phyloP scores from a whole-genome alignment of 2,113 vertebrate genomes.

The Delphinapterus leucas region DNA sequence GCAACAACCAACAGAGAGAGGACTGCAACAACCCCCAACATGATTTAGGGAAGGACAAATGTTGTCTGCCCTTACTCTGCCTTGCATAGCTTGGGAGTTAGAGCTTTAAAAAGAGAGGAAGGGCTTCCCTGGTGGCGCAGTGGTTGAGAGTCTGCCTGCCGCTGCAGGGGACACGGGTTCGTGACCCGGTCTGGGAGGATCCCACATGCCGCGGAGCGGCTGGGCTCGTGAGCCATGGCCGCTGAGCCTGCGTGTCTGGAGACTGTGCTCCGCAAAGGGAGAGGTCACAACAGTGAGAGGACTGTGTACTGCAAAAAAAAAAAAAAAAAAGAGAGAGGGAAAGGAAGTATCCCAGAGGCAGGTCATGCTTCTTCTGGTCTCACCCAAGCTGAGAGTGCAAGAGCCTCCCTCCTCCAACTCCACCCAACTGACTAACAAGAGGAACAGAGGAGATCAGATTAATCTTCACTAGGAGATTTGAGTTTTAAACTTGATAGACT shows the following conservation, averaged over 20 bases:
- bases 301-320: rapidly evolving
- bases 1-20: not conserved
- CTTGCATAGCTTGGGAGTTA: not conserved
- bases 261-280: too few relatives aligned
- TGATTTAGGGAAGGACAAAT: not conserved
- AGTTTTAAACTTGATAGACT: not conserved
- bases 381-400: not conserved
- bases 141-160: too few relatives aligned
- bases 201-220: too few relatives aligned
- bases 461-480: not conserved
- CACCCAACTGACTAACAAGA: not conserved
- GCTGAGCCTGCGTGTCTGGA: too few relatives aligned
- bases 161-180: too few relatives aligned
- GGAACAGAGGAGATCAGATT: not conserved
- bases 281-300: too few relatives aligned
- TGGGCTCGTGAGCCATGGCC: too few relatives aligned
- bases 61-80: too few relatives aligned
- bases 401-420: not conserved
- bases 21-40: not conserved
- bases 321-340: not conserved
- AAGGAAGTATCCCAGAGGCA: not conserved
- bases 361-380: not conserved
- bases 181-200: rapidly evolving
- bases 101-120: not conserved
- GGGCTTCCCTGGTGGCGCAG: too few relatives aligned